Percentiles rank a stretch among this genome's conserved stretches.
phyloP scores from a whole-genome alignment of 2,113 vertebrate species.

The Boulengerochromis microlepis region DNA sequence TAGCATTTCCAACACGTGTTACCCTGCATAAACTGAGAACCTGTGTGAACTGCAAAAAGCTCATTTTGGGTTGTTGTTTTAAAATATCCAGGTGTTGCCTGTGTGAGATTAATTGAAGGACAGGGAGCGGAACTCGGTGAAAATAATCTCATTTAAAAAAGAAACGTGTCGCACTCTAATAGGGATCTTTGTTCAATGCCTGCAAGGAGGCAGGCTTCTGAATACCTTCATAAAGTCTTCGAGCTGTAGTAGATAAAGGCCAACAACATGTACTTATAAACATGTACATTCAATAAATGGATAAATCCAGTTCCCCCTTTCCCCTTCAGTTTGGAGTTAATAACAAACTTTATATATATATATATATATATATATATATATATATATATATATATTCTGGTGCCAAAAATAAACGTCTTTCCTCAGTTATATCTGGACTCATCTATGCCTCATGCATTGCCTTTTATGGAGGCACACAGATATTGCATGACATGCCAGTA shows the following conservation, averaged over 20 bases:
- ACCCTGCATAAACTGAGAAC: neutral
- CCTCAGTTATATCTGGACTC: neutral
- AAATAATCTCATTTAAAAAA: neutral
- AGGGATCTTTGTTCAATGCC: neutral
- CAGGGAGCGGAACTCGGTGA: neutral
- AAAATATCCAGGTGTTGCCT: neutral
- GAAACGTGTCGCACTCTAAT: neutral
- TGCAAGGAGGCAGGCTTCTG: neutral
- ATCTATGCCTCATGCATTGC: neutral
- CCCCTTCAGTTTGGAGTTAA: neutral
- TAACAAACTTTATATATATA: accelerated
- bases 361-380: neutral
- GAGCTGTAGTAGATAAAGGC: neutral
- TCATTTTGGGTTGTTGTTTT: neutral
- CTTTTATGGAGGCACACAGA: neutral
- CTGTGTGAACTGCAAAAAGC: neutral
- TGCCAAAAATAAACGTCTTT: neutral
- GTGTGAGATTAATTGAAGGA: neutral
- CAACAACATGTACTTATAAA: neutral
- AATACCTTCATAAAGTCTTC: neutral
- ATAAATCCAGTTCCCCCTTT: neutral
- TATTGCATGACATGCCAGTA: neutral
- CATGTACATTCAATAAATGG: neutral
- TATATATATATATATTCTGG: neutral
- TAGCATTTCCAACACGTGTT: neutral